Evolutionary conservation across 2,888 invertebrate species (phyloP), one percentile per base, ranked within the genome.

Genomic region (Sarcophaga subvicina): DNA sequence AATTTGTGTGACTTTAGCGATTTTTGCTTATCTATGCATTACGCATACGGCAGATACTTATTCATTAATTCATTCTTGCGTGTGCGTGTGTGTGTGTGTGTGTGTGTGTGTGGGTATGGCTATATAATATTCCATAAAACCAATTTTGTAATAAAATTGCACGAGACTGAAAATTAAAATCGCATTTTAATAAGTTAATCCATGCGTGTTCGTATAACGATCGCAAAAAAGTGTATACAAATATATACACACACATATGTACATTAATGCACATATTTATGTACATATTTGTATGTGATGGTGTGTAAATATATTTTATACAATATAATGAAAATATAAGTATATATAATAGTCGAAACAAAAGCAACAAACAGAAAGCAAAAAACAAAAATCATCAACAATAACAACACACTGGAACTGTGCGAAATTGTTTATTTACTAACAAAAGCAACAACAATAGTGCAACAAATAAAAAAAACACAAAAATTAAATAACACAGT

Each of bases 101-200:
- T 22, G 6, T 62, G 6, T 20, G n/a, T 62, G 22, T 20, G n/a
- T 22, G 25, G 8, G 54, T 67, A 62, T 67, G 27, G 62, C 71
- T 77, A 70, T 82, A 88, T 88, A 88, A 90, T 90, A 91, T 91
- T 90, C 86, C 83, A 87, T 88, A 87, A 88, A 89, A 87, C 83
- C 92, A 91, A 91, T 92, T 92, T 90, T 90, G 90, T 91, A 91
- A 92, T 92, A 92, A 92, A 92, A 91, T 91, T 92, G 90, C 90
- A 89, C 89, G 88, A 83, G 90, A 90, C 90, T 91, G 92, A 90
- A 92, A 92, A 92, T 92, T 92, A 92, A 92, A 92, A 92, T 92
- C 92, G 92, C 91, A 92, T 89, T 92, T 90, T 92, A 92, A 92
- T 92, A 92, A 92, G 92, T 92, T 92, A 92, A 92, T 92, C 91